Evolutionary conservation across 2,888 invertebrate genomes (phyloP).

Genomic region (Podabrus alpinus): DNA sequence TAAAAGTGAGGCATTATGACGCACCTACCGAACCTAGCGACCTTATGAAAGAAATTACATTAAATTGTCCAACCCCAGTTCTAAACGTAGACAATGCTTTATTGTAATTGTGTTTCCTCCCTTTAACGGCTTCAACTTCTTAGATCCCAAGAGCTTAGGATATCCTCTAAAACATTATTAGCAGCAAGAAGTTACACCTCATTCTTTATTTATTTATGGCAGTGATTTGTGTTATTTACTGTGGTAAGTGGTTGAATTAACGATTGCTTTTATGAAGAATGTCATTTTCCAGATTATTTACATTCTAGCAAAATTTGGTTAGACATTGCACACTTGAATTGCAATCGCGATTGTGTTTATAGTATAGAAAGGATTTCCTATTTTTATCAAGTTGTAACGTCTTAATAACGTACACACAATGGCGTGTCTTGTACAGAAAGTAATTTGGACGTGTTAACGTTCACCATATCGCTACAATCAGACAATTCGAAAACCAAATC

Average conservation of each 20-base stretch:
- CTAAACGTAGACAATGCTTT: conserved; percentile 48
- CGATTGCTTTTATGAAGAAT: not conserved
- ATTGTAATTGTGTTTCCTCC: conserved; percentile 52
- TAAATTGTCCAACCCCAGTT: conserved; percentile 47
- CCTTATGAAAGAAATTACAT: conserved; percentile 50
- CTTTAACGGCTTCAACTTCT: conserved; percentile 48
- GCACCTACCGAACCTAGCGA: conserved; percentile 31
- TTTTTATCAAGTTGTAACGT: not conserved
- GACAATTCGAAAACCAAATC: conserved; percentile 27
- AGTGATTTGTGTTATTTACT: conserved; percentile 38
- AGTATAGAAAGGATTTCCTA: not conserved
- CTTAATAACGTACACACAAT: not conserved
- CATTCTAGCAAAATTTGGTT: not conserved
- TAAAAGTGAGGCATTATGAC: conserved; percentile 26
- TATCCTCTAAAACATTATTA: conserved; percentile 52
- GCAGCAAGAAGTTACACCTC: conserved; percentile 44
- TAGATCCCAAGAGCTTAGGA: conserved; percentile 46
- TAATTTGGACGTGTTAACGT: conserved; percentile 23
- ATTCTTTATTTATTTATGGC: conserved; percentile 49
- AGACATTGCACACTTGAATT: not conserved
- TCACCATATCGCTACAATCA: conserved; percentile 27
- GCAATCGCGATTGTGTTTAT: not conserved
- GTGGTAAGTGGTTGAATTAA: not conserved
- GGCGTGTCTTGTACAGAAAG: conserved; percentile 4
- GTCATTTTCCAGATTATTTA: not conserved